These are phyloP conservation scores for Mustela erminea DNA, from an alignment of 2,797 vertebrate genomes.

Conservation along the genomic window DNA sequence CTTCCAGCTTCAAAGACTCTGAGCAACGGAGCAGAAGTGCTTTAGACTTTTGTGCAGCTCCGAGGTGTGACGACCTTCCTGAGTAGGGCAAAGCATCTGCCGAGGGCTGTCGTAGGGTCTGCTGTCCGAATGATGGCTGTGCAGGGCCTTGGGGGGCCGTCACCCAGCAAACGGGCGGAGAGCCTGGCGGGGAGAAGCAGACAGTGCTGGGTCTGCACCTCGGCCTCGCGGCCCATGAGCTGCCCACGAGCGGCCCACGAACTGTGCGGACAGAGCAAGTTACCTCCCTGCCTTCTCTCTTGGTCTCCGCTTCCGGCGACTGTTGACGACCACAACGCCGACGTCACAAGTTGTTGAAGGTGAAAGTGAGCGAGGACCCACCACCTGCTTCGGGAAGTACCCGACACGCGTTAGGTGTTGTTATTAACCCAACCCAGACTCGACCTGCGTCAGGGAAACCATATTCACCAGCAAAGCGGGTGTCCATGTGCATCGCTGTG, in stretches of 20 bases:
- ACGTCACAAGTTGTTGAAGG: not conserved
- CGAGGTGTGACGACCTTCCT: no score
- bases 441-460: not conserved
- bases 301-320: not conserved
- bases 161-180: not conserved
- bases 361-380: not conserved
- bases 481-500: rapidly evolving
- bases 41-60: not conserved
- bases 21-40: not conserved
- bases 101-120: no score
- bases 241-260: rapidly evolving
- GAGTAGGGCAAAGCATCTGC: rapidly evolving
- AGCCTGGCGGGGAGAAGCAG: not conserved
- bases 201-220: not conserved
- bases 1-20: not conserved
- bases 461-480: not conserved
- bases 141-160: not conserved
- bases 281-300: not conserved
- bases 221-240: rapidly evolving
- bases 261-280: not conserved
- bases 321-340: not conserved
- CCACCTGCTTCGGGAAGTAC: not conserved
- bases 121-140: no score
- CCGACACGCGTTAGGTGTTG: not conserved
- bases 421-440: not conserved